phyloP scores from a whole-genome alignment of 2,797 vertebrate genomes.

The Phaenicophaeus curvirostris region DNA sequence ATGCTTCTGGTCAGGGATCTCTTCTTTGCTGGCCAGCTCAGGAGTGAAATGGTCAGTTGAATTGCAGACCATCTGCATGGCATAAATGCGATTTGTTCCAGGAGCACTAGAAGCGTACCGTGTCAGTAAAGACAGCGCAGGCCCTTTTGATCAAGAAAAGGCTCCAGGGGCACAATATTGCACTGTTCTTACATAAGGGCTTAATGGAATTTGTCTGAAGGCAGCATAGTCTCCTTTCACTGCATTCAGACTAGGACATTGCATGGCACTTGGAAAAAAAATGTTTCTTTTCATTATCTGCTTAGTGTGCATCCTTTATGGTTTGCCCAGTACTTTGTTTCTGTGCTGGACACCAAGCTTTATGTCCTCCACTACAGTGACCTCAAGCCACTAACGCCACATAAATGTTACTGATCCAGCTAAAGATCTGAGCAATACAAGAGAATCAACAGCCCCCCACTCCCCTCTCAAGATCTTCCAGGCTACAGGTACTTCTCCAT shows the following conservation, averaged over 20 bases:
- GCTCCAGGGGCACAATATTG: not conserved
- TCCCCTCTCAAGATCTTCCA: not conserved
- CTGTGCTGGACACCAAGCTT: not conserved
- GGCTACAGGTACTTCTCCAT: not conserved
- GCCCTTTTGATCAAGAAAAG: not conserved
- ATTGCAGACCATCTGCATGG: not conserved
- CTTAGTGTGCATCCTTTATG: not conserved
- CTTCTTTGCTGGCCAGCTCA: not conserved
- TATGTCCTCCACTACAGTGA: not conserved
- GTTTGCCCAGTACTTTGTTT: not conserved
- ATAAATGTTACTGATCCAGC: not conserved
- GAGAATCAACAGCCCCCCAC: not conserved
- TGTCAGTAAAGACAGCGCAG: accelerated
- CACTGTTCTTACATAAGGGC: too few species aligned
- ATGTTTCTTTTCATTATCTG: not conserved
- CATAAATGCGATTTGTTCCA: not conserved
- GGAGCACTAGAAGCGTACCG: accelerated
- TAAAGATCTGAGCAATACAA: not conserved
- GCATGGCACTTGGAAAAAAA: not conserved
- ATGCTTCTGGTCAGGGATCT: not conserved
- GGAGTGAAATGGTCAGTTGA: not conserved
- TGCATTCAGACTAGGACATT: not conserved
- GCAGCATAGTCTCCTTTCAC: not conserved
- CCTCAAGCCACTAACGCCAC: accelerated
- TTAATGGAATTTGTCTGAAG: not conserved